Conservation (phyloP, 2,888 invertebrate genomes). For the Lasioglossum leucozonium region DNA sequence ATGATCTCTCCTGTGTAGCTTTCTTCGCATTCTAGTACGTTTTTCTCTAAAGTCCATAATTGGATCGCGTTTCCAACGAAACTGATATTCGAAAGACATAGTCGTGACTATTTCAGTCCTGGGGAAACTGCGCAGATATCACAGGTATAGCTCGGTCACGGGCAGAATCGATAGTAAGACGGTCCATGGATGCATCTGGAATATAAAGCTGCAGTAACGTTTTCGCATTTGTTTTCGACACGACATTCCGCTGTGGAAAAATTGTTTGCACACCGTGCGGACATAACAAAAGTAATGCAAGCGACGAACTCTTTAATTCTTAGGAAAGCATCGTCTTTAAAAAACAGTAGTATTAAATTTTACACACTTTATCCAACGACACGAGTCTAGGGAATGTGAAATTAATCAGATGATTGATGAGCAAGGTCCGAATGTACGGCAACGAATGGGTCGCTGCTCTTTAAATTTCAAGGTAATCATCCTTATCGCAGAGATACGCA, state of each 20-base stretch:
- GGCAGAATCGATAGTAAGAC: slow-evolving; percentile 61
- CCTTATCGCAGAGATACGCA: neutral
- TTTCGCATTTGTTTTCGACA: neutral
- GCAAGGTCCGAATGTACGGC: neutral
- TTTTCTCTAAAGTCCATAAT: neutral
- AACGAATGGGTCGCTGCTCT: neutral
- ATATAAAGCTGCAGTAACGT: slow-evolving; percentile 38
- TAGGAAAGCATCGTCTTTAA: neutral
- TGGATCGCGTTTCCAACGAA: neutral
- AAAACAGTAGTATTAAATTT: neutral
- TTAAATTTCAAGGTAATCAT: neutral
- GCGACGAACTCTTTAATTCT: neutral
- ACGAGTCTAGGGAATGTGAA: neutral
- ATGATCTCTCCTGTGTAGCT: neutral
- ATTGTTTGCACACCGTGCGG: neutral
- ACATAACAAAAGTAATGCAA: neutral
- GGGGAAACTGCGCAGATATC: slow-evolving; percentile 47
- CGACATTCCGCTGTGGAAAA: neutral
- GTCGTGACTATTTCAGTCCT: slow-evolving; percentile 14
- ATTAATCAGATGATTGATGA: no score
- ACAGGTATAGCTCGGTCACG: slow-evolving; percentile 37
- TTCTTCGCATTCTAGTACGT: neutral
- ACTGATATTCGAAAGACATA: neutral
- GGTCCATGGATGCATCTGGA: slow-evolving; percentile 60
- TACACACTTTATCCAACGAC: neutral